A percentile compares a stretch with the other conserved stretches of the same genome.
Evolutionary conservation across 2,888 invertebrate genomes (phyloP).

Genomic region (Lamproptera curius): DNA sequence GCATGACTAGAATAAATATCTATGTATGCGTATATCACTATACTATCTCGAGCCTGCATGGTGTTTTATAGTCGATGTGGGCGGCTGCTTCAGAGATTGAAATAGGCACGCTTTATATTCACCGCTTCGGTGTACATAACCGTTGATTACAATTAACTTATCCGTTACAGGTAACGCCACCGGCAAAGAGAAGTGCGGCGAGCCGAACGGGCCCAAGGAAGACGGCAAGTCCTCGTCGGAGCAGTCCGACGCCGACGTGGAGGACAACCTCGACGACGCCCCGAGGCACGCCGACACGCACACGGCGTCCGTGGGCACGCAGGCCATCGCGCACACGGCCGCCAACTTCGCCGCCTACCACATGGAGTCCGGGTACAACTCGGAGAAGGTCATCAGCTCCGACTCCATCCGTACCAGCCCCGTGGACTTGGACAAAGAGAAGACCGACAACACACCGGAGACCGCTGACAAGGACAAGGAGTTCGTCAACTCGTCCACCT

Average conservation of each 20-base stretch:
- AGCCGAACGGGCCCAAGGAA: conserved; percentile 53
- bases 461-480: conserved; percentile 77
- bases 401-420: conserved; percentile 71
- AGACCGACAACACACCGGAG: conserved; percentile 77
- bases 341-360: conserved; percentile 71
- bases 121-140: background rate
- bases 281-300: conserved; percentile 49
- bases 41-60: conserved; percentile 15
- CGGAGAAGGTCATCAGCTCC: conserved; percentile 65
- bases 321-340: conserved; percentile 56
- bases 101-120: background rate
- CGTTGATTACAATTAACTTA: background rate
- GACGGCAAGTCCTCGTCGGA: conserved; percentile 79
- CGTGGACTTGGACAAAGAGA: conserved; percentile 71
- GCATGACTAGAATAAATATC: conserved; percentile 26
- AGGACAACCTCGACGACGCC: conserved; percentile 84
- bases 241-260: conserved; percentile 89
- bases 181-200: conserved; percentile 49
- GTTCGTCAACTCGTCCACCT: conserved; percentile 61
- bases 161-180: conserved; percentile 57
- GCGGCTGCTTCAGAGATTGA: background rate
- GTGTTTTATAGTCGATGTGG: background rate
- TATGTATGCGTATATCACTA: conserved; percentile 15
- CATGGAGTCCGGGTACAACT: conserved; percentile 84
- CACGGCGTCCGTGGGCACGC: conserved; percentile 44